Percentiles rank a stretch among this genome's conserved stretches.
These are phyloP conservation scores for Sorex maritimensis DNA, from an alignment of 2,797 vertebrate species.

Conservation along the genomic window DNA sequence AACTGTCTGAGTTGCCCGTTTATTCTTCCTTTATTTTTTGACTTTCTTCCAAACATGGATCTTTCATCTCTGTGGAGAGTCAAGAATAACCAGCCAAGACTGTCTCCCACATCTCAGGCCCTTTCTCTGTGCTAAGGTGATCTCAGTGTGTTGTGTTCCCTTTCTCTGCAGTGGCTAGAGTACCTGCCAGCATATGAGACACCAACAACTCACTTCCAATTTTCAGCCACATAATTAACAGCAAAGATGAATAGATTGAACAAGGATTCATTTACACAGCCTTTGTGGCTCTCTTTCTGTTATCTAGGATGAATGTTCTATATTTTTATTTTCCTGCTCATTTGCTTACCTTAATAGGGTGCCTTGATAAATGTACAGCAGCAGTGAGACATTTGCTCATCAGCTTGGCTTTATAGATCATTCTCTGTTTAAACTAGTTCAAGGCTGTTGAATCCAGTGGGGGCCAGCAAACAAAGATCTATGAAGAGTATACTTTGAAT, in stretches of 20 bases:
- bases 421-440: constrained; percentile 69
- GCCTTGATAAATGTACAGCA: constrained; percentile 58
- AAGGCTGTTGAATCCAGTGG: background rate
- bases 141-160: constrained; percentile 43
- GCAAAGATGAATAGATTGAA: constrained; percentile 60
- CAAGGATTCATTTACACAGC: constrained; percentile 43
- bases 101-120: background rate
- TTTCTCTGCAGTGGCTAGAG: constrained; percentile 41
- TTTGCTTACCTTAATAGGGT: constrained; percentile 74
- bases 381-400: constrained; percentile 63
- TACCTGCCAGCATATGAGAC: constrained; percentile 58
- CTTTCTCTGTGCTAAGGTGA: constrained; percentile 56
- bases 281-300: constrained; percentile 63
- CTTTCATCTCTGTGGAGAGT: constrained; percentile 80
- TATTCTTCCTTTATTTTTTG: constrained; percentile 70
- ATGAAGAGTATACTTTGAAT: constrained; percentile 30
- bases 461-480: background rate
- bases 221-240: constrained; percentile 76
- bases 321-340: constrained; percentile 74
- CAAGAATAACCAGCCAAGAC: constrained; percentile 38
- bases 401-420: constrained; percentile 29
- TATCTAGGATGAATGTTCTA: constrained; percentile 67
- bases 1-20: constrained; percentile 52
- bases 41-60: constrained; percentile 74
- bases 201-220: constrained; percentile 60